A percentile compares a stretch with the other conserved stretches of the same genome.
phyloP scores from a whole-genome alignment of 1,140 invertebrate genomes.

The Macrobrachium rosenbergii region DNA sequence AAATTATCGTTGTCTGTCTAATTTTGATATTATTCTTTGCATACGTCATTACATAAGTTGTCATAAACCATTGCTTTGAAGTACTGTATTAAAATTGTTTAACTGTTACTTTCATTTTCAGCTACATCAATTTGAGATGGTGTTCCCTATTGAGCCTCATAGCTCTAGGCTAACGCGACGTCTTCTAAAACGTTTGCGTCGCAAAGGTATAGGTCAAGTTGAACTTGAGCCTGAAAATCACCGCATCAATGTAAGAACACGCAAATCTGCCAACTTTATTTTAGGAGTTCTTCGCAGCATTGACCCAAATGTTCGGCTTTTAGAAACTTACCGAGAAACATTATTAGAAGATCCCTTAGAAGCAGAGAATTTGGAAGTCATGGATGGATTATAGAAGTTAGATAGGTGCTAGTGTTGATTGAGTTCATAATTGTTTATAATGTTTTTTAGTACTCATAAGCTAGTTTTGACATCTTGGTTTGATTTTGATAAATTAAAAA shows the following conservation, averaged over 20 bases:
- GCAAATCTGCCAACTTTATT: constrained; percentile 54
- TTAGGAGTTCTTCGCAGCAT: constrained; percentile 47
- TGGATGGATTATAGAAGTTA: constrained; percentile 39
- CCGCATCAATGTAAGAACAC: constrained; percentile 55
- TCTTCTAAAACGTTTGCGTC: constrained; percentile 51
- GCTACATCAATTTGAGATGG: constrained; percentile 59
- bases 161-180: constrained; percentile 41
- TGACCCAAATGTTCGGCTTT: constrained; percentile 47
- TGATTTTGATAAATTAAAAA: too few relatives aligned
- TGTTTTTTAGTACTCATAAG: background rate
- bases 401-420: constrained; percentile 37
- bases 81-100: background rate
- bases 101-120: constrained; percentile 26
- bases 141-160: constrained; percentile 40
- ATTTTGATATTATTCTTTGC: too few relatives aligned
- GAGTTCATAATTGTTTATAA: background rate
- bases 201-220: constrained; percentile 48
- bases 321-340: constrained; percentile 34
- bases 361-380: constrained; percentile 13
- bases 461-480: background rate
- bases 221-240: constrained; percentile 61
- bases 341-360: constrained; percentile 32
- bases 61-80: background rate
- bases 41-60: too few relatives aligned
- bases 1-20: too few relatives aligned